These are phyloP conservation scores for Rhynchomys soricoides DNA, from an alignment of 2,113 vertebrate species.

Conservation along the genomic window DNA sequence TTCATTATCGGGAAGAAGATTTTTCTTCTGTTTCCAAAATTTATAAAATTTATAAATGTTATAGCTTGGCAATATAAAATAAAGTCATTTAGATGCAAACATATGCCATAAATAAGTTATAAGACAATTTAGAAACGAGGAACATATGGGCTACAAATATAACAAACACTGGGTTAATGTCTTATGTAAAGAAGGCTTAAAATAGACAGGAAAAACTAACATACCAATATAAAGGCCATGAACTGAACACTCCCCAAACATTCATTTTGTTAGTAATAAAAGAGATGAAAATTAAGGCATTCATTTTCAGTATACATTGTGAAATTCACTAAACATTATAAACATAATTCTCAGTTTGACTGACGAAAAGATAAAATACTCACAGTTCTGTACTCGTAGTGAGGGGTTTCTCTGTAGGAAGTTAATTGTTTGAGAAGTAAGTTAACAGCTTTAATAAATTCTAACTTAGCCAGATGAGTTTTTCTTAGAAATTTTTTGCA, in stretches of 20 bases:
- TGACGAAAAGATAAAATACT: background rate
- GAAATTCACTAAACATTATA: background rate
- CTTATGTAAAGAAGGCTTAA: background rate
- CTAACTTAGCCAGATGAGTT: background rate
- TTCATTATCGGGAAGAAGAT: background rate
- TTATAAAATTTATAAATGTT: conserved; percentile 15
- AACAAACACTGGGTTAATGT: background rate
- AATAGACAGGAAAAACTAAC: background rate
- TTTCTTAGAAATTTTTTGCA: background rate
- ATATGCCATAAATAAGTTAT: conserved; percentile 52
- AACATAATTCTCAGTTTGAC: background rate
- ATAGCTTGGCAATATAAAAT: conserved; percentile 17
- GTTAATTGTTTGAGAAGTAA: background rate
- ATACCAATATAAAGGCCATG: conserved; percentile 44
- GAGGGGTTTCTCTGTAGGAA: background rate
- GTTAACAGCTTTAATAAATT: background rate
- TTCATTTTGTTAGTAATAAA: background rate
- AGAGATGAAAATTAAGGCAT: conserved; percentile 45
- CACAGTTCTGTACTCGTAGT: background rate
- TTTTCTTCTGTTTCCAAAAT: background rate
- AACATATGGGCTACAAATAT: conserved; percentile 41
- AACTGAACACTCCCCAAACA: conserved; percentile 26
- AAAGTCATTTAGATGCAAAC: conserved; percentile 43
- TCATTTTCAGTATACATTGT: conserved; percentile 2
- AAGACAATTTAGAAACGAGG: conserved; percentile 45